These are phyloP conservation scores for Teinopalpus imperialis DNA, from an alignment of 2,888 invertebrate genomes.

Conservation along the genomic window DNA sequence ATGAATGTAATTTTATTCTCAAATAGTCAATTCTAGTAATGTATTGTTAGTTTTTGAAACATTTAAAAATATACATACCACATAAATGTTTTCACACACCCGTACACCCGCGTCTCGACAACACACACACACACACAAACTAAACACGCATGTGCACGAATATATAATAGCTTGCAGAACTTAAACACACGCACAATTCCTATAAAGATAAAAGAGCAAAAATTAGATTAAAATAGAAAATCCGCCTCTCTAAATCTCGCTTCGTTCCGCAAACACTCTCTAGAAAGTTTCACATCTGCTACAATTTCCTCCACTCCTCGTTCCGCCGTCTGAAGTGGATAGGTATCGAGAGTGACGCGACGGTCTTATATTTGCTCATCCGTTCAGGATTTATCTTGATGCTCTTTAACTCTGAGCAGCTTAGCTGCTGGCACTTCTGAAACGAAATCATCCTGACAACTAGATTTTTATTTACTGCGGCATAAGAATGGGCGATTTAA, in stretches of 20 bases:
- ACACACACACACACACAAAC: neutral
- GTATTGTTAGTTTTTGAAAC: too few species aligned
- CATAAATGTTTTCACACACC: too few species aligned
- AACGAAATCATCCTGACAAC: too few species aligned
- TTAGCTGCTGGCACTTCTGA: too few species aligned
- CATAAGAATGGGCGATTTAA: too few species aligned
- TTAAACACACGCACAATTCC: neutral
- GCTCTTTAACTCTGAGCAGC: neutral
- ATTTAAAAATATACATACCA: too few species aligned
- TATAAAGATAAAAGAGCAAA: neutral
- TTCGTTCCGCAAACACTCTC: neutral
- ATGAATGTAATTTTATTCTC: too few species aligned
- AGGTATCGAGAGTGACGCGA: conserved; percentile 3
- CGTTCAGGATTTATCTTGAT: conserved; percentile 11
- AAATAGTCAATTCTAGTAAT: too few species aligned
- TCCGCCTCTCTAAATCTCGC: neutral
- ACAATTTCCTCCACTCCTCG: conserved; percentile 1
- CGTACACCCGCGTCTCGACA: too few species aligned
- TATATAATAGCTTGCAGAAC: neutral
- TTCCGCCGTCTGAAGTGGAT: neutral
- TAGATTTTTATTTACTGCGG: too few species aligned
- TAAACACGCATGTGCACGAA: conserved; percentile 6
- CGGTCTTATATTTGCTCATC: conserved; percentile 1
- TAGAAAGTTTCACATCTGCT: neutral
- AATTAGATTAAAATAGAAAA: too few species aligned